phyloP scores from a whole-genome alignment of 64 coral and sea anemone genomes.

The Pachyseris speciosa region DNA sequence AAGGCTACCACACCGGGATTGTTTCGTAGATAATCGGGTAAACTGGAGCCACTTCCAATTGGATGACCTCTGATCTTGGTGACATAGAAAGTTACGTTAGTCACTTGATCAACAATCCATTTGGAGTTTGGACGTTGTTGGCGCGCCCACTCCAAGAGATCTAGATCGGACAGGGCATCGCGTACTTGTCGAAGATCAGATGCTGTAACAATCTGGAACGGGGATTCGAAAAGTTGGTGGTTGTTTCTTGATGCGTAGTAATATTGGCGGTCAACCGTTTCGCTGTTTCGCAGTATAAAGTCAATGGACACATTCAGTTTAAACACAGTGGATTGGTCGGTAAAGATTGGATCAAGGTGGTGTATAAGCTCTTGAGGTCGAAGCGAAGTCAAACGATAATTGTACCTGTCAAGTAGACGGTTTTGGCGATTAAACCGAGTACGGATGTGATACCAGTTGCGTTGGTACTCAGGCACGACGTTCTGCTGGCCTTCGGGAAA shows the following conservation, averaged over 20 bases:
- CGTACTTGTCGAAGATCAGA: conserved; percentile 5
- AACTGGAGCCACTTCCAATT: background rate
- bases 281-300: conserved; percentile 28
- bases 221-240: background rate
- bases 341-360: background rate
- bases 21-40: background rate
- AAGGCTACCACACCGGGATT: conserved; percentile 22
- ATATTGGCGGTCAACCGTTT: background rate
- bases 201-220: background rate
- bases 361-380: background rate
- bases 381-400: background rate
- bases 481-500: background rate
- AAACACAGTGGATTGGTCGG: conserved; percentile 52
- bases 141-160: conserved; percentile 37
- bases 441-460: background rate
- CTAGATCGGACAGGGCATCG: conserved; percentile 6
- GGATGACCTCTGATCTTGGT: conserved; percentile 56
- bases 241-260: conserved; percentile 52
- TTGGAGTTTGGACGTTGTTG: conserved; percentile 44
- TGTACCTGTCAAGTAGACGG: background rate
- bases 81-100: conserved; percentile 36
- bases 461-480: background rate
- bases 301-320: conserved; percentile 47
- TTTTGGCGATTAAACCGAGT: background rate
- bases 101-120: conserved; percentile 41